Evolutionary conservation across 1,140 invertebrate genomes (phyloP), one percentile per base, ranked within the genome.

Genomic region (Nymphalis io): DNA sequence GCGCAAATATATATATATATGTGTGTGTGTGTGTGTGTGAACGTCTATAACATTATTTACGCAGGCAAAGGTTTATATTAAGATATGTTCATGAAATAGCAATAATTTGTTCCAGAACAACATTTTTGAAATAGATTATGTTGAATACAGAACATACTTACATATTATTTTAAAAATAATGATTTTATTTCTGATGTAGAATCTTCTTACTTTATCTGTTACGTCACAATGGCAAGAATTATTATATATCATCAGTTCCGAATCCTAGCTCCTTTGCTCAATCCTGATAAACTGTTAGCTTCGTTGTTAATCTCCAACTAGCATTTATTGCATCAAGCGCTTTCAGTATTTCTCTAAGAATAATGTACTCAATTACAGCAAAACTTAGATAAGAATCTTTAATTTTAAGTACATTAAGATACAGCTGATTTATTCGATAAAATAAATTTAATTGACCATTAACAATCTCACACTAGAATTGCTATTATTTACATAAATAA

Each of bases 301-400:
- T n/a, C 40, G 58, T 59, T 69, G 68, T 69, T 69, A 69, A 69
- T 69, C 68, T 63, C 42, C 66, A 61, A 55, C 68, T 60, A 70
- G 55, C 68, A 58, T 70, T 70, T 70, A 70, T 70, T 64, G 61
- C 68, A 70, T 70, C 27, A 69, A 69, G 60, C 48, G 51, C 68
- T 57, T 58, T 58, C 53, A 58, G 60, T 69, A 51, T 59, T 64
- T 60, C 44, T 59, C 51, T 5, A 65, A 70, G 68, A 70, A 51
- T 60, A 70, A 70, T 70, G 68, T 59, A 64, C 61, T 64, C 68
- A 70, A 70, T 70, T 70, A 60, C 60, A 60, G 61, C 61, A 64
- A 44, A 64, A 64, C 60, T 55, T 63, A 62, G 68, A 70, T 70
- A 60, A 53, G 44, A 70, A 70, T 70, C 68, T 70, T 70, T 70